These are phyloP conservation scores for Amphimedon queenslandica DNA, from an alignment of 37 sponge, comb jelly and placozoan species.

Conservation along the genomic window DNA sequence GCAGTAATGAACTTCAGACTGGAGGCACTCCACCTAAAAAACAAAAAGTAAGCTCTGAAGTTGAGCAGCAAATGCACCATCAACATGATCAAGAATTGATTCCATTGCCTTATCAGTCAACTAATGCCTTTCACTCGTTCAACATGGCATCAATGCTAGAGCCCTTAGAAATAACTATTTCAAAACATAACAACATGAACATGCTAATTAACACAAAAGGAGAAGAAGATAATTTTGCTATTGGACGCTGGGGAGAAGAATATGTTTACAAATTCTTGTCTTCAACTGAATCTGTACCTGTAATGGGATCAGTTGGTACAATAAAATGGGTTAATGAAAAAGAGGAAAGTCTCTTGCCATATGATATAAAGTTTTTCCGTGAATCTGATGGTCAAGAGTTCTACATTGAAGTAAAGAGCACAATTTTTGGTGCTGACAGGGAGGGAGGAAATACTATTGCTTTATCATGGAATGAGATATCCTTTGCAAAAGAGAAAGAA, in stretches of 20 bases:
- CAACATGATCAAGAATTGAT: background rate
- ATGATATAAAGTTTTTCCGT: conserved; percentile 30
- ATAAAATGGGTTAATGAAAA: conserved; percentile 42
- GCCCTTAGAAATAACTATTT: background rate
- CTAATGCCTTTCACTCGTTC: too few species aligned
- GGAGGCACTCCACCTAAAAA: background rate
- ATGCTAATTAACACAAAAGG: background rate
- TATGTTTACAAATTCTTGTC: conserved; percentile 22
- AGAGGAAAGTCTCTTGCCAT: conserved; percentile 23
- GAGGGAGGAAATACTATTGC: conserved; percentile 4
- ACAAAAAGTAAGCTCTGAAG: background rate
- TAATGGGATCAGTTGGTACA: conserved; percentile 6
- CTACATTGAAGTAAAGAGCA: conserved; percentile 54
- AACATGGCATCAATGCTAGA: background rate
- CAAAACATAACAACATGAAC: background rate
- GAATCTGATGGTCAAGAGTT: background rate
- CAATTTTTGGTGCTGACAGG: conserved; percentile 13
- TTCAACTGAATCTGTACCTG: conserved; percentile 7
- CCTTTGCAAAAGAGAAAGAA: background rate
- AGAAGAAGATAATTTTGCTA: background rate
- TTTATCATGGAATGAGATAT: conserved; percentile 21
- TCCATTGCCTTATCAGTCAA: too few species aligned
- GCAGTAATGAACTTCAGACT: background rate
- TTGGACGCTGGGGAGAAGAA: conserved; percentile 56
- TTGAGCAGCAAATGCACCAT: background rate